phyloP scores from a whole-genome alignment of 2,888 invertebrate species.

The Drosophila pseudotakahashii region DNA sequence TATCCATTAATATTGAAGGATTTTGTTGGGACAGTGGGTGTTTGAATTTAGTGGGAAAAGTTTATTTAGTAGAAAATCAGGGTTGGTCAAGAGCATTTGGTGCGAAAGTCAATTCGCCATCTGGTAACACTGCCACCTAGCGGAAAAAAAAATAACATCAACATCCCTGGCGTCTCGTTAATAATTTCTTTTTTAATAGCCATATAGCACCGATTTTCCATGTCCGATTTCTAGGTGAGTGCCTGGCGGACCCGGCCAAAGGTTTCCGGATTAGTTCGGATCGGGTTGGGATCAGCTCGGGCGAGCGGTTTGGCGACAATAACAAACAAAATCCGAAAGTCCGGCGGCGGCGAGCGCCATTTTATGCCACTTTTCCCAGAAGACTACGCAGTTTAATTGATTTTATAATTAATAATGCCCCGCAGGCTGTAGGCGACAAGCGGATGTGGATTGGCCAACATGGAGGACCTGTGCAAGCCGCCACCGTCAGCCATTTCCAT shows the following conservation, averaged over 20 bases:
- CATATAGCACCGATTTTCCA: conserved; percentile 11
- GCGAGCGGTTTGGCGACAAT: conserved; percentile 4
- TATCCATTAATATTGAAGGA: too few species aligned
- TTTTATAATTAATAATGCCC: not conserved
- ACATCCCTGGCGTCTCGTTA: conserved; percentile 34
- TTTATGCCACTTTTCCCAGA: conserved; percentile 17
- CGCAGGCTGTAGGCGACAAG: not conserved
- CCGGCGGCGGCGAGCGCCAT: conserved; percentile 34
- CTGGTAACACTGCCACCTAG: too few species aligned
- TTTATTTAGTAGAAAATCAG: too few species aligned
- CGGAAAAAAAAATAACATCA: conserved; percentile 13
- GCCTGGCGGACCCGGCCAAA: not conserved
- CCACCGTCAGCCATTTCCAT: conserved; percentile 2
- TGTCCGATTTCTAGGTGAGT: conserved; percentile 7
- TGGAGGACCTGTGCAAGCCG: conserved; percentile 63
- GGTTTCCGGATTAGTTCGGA: not conserved
- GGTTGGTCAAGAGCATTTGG: too few species aligned
- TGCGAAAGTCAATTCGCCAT: too few species aligned
- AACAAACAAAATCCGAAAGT: conserved; percentile 20
- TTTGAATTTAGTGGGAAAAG: too few species aligned
- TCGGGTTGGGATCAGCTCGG: too few species aligned
- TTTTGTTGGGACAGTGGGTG: too few species aligned
- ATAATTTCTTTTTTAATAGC: conserved; percentile 16
- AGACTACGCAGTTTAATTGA: conserved; percentile 38
- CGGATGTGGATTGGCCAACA: conserved; percentile 47